Conservation (phyloP, 2,888 invertebrate species). For the Strigamia crassipes region DNA sequence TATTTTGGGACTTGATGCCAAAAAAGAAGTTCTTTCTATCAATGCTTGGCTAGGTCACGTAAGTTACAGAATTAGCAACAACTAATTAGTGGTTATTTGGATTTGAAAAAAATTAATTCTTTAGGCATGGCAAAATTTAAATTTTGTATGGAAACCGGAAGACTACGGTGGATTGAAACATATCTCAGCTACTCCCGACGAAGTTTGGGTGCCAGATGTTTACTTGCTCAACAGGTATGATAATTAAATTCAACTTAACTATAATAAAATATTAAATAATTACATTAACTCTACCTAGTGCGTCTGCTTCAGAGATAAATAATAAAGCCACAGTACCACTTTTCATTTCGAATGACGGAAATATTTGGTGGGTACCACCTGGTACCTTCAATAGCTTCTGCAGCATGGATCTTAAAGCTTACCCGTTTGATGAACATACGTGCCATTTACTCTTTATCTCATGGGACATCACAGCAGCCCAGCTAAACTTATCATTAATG, state of each 20-base stretch:
- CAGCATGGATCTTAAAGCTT: constrained; percentile 66
- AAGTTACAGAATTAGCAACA: background rate
- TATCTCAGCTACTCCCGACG: background rate
- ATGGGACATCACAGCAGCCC: constrained; percentile 69
- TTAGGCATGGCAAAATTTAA: constrained; percentile 6
- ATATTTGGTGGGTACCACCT: constrained; percentile 70
- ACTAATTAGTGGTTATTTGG: too few relatives aligned
- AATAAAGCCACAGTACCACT: background rate
- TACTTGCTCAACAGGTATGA: background rate
- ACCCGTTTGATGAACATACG: constrained; percentile 76
- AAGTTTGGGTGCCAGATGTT: constrained; percentile 36
- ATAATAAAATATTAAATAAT: background rate
- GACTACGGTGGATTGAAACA: background rate
- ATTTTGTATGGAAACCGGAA: constrained; percentile 1
- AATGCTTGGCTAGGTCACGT: background rate
- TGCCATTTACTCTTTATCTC: constrained; percentile 74
- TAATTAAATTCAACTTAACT: background rate
- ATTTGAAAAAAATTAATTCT: background rate
- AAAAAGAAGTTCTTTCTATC: background rate
- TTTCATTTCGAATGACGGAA: constrained; percentile 57
- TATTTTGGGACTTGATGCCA: background rate
- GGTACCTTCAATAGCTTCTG: constrained; percentile 70
- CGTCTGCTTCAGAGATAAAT: background rate
- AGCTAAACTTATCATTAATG: constrained; percentile 60
- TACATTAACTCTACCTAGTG: background rate